Conservation (phyloP, 2,888 invertebrate species). For the Auanema sp. region DNA sequence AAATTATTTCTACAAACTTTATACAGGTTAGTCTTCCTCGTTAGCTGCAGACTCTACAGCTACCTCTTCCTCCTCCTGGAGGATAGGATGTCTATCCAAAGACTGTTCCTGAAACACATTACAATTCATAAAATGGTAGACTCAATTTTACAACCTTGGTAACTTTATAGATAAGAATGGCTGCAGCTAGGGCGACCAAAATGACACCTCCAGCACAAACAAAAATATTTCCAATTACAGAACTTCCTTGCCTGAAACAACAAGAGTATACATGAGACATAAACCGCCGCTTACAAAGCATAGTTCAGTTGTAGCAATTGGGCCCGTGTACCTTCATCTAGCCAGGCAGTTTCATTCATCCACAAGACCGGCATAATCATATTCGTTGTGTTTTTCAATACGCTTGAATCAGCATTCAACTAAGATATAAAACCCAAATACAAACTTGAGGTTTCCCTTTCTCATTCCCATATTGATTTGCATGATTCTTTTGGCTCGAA, state of each 20-base stretch:
- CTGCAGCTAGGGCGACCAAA: slow-evolving; percentile 15
- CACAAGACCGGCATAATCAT: slow-evolving; percentile 58
- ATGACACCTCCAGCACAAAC: slow-evolving; percentile 12
- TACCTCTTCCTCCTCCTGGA: slow-evolving; percentile 1
- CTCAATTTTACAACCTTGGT: slow-evolving; percentile 6
- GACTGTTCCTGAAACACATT: slow-evolving; percentile 1
- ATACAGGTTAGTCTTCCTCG: too few species aligned
- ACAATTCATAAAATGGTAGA: neutral
- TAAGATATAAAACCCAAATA: slow-evolving; percentile 5
- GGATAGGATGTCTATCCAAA: neutral
- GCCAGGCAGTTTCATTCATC: slow-evolving; percentile 59
- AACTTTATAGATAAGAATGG: slow-evolving; percentile 12
- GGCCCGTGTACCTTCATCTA: slow-evolving; percentile 51
- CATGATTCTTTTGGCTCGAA: slow-evolving; percentile 49
- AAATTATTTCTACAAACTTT: too few species aligned
- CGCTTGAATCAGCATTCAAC: slow-evolving; percentile 21
- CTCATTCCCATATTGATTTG: slow-evolving; percentile 60
- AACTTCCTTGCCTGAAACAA: slow-evolving; percentile 8
- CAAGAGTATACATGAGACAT: neutral
- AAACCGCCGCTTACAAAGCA: slow-evolving; percentile 1
- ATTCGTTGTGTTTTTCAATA: slow-evolving; percentile 32
- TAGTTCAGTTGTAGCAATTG: slow-evolving; percentile 27
- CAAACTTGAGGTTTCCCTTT: slow-evolving; percentile 50
- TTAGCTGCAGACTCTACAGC: neutral
- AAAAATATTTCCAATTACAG: slow-evolving; percentile 9